These are phyloP conservation scores for Chaenocephalus aceratus DNA, from an alignment of 2,113 vertebrate genomes.

Conservation along the genomic window DNA sequence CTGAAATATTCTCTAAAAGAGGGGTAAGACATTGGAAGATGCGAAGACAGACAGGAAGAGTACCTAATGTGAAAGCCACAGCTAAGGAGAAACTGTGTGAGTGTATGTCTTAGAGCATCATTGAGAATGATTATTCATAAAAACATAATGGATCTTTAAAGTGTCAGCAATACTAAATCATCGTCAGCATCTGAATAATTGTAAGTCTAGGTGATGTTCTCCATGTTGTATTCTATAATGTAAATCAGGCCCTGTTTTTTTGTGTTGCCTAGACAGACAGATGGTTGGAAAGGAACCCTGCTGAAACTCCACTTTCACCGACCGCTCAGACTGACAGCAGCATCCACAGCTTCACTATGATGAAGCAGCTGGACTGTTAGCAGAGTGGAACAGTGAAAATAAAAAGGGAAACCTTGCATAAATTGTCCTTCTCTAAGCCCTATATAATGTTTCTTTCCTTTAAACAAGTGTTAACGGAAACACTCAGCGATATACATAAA, in stretches of 20 bases:
- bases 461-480: neutral
- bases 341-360: slow-evolving; percentile 22
- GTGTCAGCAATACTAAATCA: neutral
- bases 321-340: slow-evolving; percentile 19
- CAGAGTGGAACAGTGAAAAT: neutral
- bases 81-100: no score
- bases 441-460: neutral
- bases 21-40: neutral
- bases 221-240: neutral
- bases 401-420: neutral
- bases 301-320: slow-evolving; percentile 35
- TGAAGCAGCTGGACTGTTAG: slow-evolving; percentile 21
- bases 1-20: neutral
- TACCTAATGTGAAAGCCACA: neutral
- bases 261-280: slow-evolving; percentile 34
- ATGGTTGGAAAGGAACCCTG: slow-evolving; percentile 50
- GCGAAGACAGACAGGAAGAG: neutral
- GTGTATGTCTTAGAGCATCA: neutral
- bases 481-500: neutral
- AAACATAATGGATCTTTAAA: slow-evolving; percentile 2
- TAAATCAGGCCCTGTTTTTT: slow-evolving; percentile 10
- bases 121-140: neutral
- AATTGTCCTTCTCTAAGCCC: neutral
- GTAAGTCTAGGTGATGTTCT: neutral
- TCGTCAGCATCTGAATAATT: neutral